Evolutionary conservation across 2,888 invertebrate species (phyloP), one percentile per base, ranked within the genome.

Genomic region (Thereva unica): DNA sequence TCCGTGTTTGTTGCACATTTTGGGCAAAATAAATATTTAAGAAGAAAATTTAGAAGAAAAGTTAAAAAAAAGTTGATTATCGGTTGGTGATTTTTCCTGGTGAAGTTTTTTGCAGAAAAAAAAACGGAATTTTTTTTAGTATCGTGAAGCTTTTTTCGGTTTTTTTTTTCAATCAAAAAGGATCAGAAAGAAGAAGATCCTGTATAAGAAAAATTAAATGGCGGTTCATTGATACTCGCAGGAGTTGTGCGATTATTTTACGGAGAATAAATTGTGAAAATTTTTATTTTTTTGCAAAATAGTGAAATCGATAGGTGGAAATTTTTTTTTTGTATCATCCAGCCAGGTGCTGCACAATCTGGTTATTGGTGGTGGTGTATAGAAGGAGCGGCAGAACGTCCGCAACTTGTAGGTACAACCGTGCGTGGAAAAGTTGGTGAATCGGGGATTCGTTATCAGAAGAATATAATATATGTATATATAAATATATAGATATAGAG

Each of bases 161-260:
- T 23, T 23, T 23, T 23, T 23, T 23, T 23, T 23, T 23, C 23
- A 23, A 23, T 23, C 23, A 23, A 23, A 50, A 34, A 50, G 35
- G 34, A 23, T 34, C 8, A 5, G 6, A 50, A 50, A 50, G 7
- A 35, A 9, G 35, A n/a, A 50, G 35, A 50, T 50, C 23, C 6
- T 47, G 23, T 4, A 8, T 38, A 45, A n/a, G 50, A 50, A 50
- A 61, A 61, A 50, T 68, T 69, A 67, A 67, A 69, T 69, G 69
- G 69, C 69, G 69, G 67, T 69, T 67, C 59, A 12, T 34, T 42
- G 59, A 53, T 35, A 7, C 12, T 7, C 47, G n/a, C 45, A 38
- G 12, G 35, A 55, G 42, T 38, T 37, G 37, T 10, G 23, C 23
- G 23, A 23, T 23, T 23, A 23, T 23, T 23, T 23, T 23, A 23